Base-by-base conservation (phyloP, 2,797 vertebrate species). In the Artibeus jamaicensis region DNA sequence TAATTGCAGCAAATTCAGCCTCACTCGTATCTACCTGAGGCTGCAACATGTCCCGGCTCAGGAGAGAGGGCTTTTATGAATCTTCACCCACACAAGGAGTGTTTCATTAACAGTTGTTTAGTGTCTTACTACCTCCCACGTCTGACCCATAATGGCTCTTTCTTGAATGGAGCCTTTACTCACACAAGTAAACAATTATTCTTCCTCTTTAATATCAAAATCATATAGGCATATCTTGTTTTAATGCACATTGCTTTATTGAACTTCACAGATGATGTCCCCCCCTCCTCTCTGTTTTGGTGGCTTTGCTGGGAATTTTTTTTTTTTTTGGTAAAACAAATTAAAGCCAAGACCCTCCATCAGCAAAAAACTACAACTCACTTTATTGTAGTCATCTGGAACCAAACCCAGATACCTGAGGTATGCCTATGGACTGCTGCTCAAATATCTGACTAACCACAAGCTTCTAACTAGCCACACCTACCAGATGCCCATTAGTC, bases 41-140 rank as follows among this genome's bases (percentile, higher is more conserved):
- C 32, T 94, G 55, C 32, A 68, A 89, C 53, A 48, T 21, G 67
- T 39, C 8, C 73, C 73, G 22, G 46, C 55, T 87, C 78, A 93
- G 71, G 44, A 76, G n/a, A 81, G 9, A 15, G 21, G 83, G 70
- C 55, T 86, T 57, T 96, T 59, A 59, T n/a, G 62, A 96, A 76
- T 18, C 21, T 90, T 87, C 21, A 15, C 81, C 84, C 74, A 91
- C 89, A 67, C 18, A 39, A 67, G 73, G 57, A 90, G 70, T 57
- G n/a, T 76, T 91, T 97, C 46, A 5, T 88, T 81, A 88, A 81
- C 78, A 62, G 74, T 96, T 85, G 77, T 71, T 93, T 16, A 93
- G 74, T 74, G 86, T 81, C 91, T 90, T 57, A 39, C 44, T 34
- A n/a, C 86, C 88, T 91, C 92, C 94, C 90, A 94, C 81, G 81